Evolutionary conservation across 2,888 invertebrate species (phyloP).

Genomic region (Lymantria dispar): DNA sequence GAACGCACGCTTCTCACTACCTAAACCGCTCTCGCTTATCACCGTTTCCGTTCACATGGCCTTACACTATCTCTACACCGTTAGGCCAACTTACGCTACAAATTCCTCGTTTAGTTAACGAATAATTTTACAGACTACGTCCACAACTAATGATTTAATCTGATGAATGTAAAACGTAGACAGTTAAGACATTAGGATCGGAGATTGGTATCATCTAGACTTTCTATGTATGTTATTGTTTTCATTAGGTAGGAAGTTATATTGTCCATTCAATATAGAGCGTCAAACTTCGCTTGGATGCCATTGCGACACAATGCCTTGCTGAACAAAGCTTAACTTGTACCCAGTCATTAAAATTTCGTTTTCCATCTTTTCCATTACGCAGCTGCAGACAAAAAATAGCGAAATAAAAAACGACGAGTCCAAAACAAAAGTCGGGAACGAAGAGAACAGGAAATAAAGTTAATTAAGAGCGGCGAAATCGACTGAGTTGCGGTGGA

Average conservation of each 20-base stretch:
- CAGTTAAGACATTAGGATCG: background rate
- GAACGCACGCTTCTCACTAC: slow-evolving; percentile 27
- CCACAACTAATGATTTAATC: background rate
- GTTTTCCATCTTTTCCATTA: slow-evolving; percentile 81
- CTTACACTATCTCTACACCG: background rate
- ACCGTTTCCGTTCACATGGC: background rate
- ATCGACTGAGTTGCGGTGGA: slow-evolving; percentile 82
- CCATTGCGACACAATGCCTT: slow-evolving; percentile 63
- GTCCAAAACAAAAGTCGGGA: slow-evolving; percentile 78
- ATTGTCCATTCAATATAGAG: slow-evolving; percentile 57
- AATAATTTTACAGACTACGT: background rate
- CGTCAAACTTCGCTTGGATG: slow-evolving; percentile 63
- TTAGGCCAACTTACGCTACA: background rate
- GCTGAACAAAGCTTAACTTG: slow-evolving; percentile 75
- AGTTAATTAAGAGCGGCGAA: slow-evolving; percentile 82
- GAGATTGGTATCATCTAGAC: slow-evolving; percentile 6
- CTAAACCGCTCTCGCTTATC: slow-evolving; percentile 3
- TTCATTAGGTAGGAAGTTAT: slow-evolving; percentile 35
- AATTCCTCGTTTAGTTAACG: background rate
- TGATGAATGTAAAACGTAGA: background rate
- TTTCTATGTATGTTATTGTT: slow-evolving; percentile 48
- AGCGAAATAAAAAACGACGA: slow-evolving; percentile 74
- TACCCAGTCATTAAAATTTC: slow-evolving; percentile 79
- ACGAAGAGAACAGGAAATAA: slow-evolving; percentile 80
- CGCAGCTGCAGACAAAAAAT: slow-evolving; percentile 79